Evolutionary conservation across 2,113 vertebrate genomes (phyloP), one percentile per base, ranked within the genome.

Genomic region (Dromas ardeola): DNA sequence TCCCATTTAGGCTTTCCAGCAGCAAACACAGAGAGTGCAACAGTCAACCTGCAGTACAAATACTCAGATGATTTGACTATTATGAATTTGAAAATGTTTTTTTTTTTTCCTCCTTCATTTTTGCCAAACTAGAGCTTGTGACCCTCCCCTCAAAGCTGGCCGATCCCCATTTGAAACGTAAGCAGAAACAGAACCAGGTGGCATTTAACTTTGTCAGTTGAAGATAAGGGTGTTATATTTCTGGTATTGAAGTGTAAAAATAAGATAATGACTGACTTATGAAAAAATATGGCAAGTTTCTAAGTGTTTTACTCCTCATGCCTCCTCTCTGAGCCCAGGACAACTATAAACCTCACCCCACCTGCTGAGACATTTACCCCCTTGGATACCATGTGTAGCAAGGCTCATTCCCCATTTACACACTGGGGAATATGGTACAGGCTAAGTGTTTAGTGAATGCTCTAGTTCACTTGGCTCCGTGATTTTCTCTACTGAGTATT

Each of bases 331-430:
- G 42, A 65, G 55, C 12, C 32, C 23, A 40, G 50, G 38, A 74
- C 6, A 77, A 66, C 59, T 5, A 10, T 5, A 25, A 70, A 58
- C 11, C 25, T 79, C n/a, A 52, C 9, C 8, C 12, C 19, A 77
- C 6, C 36, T 56, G 30, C 40, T 43, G 36, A 72, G 56, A 50
- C 8, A 20, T 38, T 63, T 42, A 25, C 10, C 3, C 32, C 19
- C 15, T 59, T 36, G 36, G 17, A 34, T 13, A 49, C 22, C 7
- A 20, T 0, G 0, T 6, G 36, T 5, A 56, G 26, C 30, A 62
- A 63, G n/a, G 53, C 22, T 76, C 19, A 8, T 40, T 76, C 21
- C 32, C 27, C 19, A 30, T 34, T 63, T 20, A 15, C 56, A 29
- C 66, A 5, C 9, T 17, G 23, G 19, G 9, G 6, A 71, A 3